These are phyloP conservation scores for Otolemur crassicaudatus DNA, from an alignment of 2,797 vertebrate genomes.

Conservation along the genomic window DNA sequence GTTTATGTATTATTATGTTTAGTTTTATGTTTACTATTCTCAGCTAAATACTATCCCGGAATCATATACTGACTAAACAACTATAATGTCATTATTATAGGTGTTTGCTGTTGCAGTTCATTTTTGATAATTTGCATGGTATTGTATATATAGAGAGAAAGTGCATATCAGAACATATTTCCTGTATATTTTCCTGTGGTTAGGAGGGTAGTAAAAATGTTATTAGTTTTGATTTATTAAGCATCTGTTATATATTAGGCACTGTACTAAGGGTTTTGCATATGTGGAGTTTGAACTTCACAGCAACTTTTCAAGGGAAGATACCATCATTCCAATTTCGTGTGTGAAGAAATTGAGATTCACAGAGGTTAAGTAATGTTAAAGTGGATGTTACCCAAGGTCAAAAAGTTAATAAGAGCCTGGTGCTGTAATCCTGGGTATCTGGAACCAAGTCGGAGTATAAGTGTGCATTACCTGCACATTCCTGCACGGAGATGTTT, in stretches of 20 bases:
- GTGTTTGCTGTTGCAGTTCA: not conserved
- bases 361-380: not conserved
- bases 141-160: not conserved
- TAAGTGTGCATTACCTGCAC: not conserved
- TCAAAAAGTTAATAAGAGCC: not conserved
- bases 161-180: not conserved
- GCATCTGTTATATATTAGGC: not conserved
- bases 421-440: not conserved
- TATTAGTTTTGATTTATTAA: conserved; percentile 32
- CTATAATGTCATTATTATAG: not conserved
- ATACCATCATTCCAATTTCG: not conserved
- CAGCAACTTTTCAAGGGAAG: not conserved
- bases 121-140: not conserved
- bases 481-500: not conserved
- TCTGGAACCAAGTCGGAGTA: not conserved
- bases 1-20: conserved; percentile 37
- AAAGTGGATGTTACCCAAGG: not conserved
- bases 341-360: not conserved
- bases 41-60: not conserved
- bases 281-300: not conserved
- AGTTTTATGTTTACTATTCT: conserved; percentile 25
- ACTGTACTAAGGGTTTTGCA: not conserved
- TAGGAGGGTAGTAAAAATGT: not conserved
- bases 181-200: not conserved
- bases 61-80: not conserved